A percentile compares a stretch with the other conserved stretches of the same genome.
Conservation (phyloP, 2,113 vertebrate species). For the Coturnix japonica region DNA sequence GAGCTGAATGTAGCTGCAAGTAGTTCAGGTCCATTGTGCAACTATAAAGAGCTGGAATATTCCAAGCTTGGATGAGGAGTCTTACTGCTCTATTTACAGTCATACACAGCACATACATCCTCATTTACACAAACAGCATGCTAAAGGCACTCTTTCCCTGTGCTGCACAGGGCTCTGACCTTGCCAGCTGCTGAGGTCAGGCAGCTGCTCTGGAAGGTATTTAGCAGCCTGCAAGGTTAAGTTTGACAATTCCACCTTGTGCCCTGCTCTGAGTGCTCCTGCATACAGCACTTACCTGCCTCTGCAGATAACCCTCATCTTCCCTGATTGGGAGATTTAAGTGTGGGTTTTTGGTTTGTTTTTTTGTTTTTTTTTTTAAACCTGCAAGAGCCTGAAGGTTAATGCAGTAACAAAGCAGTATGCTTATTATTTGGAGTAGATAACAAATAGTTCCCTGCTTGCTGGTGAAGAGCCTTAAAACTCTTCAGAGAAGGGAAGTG, state of each 20-base stretch:
- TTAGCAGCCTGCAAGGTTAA: constrained; percentile 32
- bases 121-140: constrained; percentile 12
- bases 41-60: not conserved
- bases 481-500: not conserved
- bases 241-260: constrained; percentile 15
- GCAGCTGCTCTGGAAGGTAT: constrained; percentile 29
- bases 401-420: constrained; percentile 47
- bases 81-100: constrained; percentile 19
- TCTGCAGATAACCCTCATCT: constrained; percentile 16
- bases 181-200: constrained; percentile 40
- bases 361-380: not conserved
- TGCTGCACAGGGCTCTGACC: not conserved
- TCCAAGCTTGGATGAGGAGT: not conserved
- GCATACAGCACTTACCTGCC: not conserved
- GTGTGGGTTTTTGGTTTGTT: not conserved
- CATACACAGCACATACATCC: not conserved
- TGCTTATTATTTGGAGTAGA: constrained; percentile 42
- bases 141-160: not conserved
- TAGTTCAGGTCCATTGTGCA: not conserved
- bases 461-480: constrained; percentile 10
- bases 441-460: constrained; percentile 33
- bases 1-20: not conserved
- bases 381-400: constrained; percentile 43
- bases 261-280: not conserved
- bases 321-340: constrained; percentile 9